A percentile compares a stretch with the other conserved stretches of the same genome.
Evolutionary conservation across 2,888 invertebrate genomes (phyloP).

Genomic region (Protophormia terraenovae): DNA sequence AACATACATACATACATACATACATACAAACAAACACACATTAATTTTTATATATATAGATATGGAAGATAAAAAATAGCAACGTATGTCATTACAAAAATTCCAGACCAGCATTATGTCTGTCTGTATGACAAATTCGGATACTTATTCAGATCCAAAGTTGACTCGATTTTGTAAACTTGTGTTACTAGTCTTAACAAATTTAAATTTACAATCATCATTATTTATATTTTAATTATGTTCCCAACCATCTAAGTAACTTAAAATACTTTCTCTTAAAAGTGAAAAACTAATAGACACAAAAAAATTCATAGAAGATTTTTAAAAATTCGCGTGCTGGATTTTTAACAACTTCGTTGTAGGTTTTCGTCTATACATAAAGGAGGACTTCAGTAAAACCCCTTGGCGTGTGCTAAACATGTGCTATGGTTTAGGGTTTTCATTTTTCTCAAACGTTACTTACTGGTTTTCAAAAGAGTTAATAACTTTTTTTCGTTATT

Average conservation of each 20-base stretch:
- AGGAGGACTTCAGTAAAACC: constrained; percentile 1
- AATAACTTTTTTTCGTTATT: constrained; percentile 28
- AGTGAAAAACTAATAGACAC: not conserved
- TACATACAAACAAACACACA: too few relatives aligned
- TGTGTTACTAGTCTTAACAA: too few relatives aligned
- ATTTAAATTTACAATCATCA: too few relatives aligned
- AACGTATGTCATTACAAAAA: too few relatives aligned
- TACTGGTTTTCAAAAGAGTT: constrained; percentile 57
- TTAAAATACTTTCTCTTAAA: not conserved
- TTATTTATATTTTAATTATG: not conserved
- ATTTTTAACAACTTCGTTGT: not conserved
- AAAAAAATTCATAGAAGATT: not conserved
- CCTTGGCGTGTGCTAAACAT: constrained; percentile 65
- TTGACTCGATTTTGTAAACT: too few relatives aligned
- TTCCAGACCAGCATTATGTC: too few relatives aligned
- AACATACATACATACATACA: too few relatives aligned
- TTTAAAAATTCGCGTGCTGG: not conserved
- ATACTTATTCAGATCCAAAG: too few relatives aligned
- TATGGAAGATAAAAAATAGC: too few relatives aligned
- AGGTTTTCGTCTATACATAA: not conserved
- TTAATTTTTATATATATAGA: too few relatives aligned
- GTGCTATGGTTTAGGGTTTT: constrained; percentile 52
- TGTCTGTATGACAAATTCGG: too few relatives aligned
- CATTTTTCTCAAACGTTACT: not conserved
- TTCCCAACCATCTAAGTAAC: not conserved